Evolutionary conservation across 2,113 vertebrate genomes (phyloP), one percentile per base, ranked within the genome.

Genomic region (Odocoileus hemionus): DNA sequence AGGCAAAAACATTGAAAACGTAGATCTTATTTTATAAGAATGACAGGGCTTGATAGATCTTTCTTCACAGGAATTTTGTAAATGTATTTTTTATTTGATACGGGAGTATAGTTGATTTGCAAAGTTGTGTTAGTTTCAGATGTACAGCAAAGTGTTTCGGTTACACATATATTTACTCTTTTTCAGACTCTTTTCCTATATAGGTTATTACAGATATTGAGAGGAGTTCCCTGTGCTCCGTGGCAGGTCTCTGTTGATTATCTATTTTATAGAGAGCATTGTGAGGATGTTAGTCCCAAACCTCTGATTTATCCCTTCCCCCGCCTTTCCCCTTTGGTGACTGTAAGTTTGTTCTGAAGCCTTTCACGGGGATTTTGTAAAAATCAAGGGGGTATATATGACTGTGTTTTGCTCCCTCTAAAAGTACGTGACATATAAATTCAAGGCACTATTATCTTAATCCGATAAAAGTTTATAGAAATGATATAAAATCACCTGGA

Each of bases 401-500:
- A 88, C 94, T 74, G 60, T 67, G 47, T 43, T 96, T 84, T 94
- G 64, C 26, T 96, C 64, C 47, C 36, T 89, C 61, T 76, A 50
- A 90, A 95, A 94, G 90, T 86, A 97, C 76, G 89, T 67, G 78
- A 74, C 86, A 54, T 83, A 90, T 88, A 95, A 88, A 98, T 91
- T 60, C 87, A 87, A 98, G 82, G 86, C 74, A 57, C 36, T 54
- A 60, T 96, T 94, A 84, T 96, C 95, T 95, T 89, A 95, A 97
- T 96, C 95, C 91, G 91, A 95, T 94, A 94, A 95, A 96, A 74
- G 2, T 96, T 97, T 97, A 94, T 98, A 88, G 82, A 87, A 96
- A 94, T 89, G 83, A 92, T 86, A 86, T 86, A 95, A 93, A 96
- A 94, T 92, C 76, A 92, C 87, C 95, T 54, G 76, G 86, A 57